Base-by-base conservation (phyloP, 2,797 vertebrate genomes). In the Merluccius polli region DNA sequence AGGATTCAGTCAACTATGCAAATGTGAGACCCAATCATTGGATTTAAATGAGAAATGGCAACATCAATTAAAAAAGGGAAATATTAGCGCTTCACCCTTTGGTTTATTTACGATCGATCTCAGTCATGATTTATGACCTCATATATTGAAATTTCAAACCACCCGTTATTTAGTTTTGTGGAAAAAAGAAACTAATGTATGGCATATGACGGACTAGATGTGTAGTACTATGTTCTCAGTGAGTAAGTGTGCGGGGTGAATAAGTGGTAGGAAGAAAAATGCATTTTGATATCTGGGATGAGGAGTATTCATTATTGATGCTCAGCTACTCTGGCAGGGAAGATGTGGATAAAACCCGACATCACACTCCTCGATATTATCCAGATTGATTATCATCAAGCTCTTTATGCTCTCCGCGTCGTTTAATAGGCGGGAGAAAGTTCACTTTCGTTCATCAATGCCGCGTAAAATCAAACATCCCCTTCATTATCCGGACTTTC, bases 281-380 rank as follows among this genome's bases (percentile, higher is more conserved):
- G 88, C 76, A 91, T 87, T 84, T 81, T 81, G 78, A 88, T 87
- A 89, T 89, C 80, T 77, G 73, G 65, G 78, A 81, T 85, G 80
- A 79, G 79, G 76, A 76, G 13, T 12, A 44, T 91, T 82, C 86
- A 88, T 92, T 89, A 92, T 88, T 89, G 77, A 92, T 91, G 83
- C 41, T 44, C 41, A 0, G 41, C 41, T 44, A 35, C 8, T 35
- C 33, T 35, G 33, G 33, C 3, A 87, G 83, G 76, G 81, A 87
- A 76, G 74, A 78, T 10, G 41, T 44, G 41, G 41, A 44, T 44
- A 44, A 44, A 44, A 44, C 41, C 41, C 13, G 41, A 44, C 41
- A 16, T 44, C 41, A 44, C 41, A 16, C 41, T 44, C 41, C 41
- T 44, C 13, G 41, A 44, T 44, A 44, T 44, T 8, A 44, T 44